Conservation (phyloP, 1,140 invertebrate species). For the Drosophila nigrodunni region DNA sequence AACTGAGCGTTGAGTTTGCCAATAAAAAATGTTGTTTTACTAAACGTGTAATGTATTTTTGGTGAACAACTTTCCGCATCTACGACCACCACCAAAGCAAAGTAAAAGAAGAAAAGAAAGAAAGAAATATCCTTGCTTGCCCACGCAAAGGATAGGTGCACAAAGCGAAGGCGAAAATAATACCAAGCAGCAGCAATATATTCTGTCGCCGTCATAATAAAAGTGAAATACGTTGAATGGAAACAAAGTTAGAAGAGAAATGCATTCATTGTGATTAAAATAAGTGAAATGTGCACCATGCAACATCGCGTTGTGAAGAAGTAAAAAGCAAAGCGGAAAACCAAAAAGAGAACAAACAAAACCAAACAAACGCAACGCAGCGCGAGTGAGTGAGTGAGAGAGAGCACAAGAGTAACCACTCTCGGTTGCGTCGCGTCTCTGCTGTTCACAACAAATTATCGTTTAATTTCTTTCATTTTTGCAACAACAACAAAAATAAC, state of each 20-base stretch:
- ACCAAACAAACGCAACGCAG: slow-evolving; percentile 51
- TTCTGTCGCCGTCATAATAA: slow-evolving; percentile 28
- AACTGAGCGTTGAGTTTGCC: slow-evolving; percentile 4
- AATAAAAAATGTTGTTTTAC: slow-evolving; percentile 13
- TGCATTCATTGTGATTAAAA: slow-evolving; percentile 55
- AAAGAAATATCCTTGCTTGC: slow-evolving; percentile 69
- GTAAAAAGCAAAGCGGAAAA: slow-evolving; percentile 45
- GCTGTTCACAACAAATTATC: slow-evolving; percentile 73
- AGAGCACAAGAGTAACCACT: slow-evolving; percentile 37
- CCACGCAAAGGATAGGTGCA: slow-evolving; percentile 66
- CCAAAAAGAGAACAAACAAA: slow-evolving; percentile 59
- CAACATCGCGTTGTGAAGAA: slow-evolving; percentile 61
- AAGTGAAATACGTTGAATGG: slow-evolving; percentile 49
- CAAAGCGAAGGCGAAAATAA: slow-evolving; percentile 62
- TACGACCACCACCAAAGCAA: slow-evolving; percentile 28
- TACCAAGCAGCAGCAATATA: slow-evolving; percentile 18
- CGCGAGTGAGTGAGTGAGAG: neutral
- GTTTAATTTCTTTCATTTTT: slow-evolving; percentile 77
- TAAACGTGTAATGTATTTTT: neutral
- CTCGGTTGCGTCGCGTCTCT: slow-evolving; percentile 23
- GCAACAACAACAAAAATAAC: slow-evolving; percentile 47
- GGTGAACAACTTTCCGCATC: slow-evolving; percentile 12
- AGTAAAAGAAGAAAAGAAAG: slow-evolving; percentile 18
- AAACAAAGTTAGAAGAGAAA: slow-evolving; percentile 53
- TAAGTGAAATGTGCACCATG: slow-evolving; percentile 73